Evolutionary conservation across 2,797 vertebrate species (phyloP), one percentile per base, ranked within the genome.

Genomic region (Acanthiza pusilla): DNA sequence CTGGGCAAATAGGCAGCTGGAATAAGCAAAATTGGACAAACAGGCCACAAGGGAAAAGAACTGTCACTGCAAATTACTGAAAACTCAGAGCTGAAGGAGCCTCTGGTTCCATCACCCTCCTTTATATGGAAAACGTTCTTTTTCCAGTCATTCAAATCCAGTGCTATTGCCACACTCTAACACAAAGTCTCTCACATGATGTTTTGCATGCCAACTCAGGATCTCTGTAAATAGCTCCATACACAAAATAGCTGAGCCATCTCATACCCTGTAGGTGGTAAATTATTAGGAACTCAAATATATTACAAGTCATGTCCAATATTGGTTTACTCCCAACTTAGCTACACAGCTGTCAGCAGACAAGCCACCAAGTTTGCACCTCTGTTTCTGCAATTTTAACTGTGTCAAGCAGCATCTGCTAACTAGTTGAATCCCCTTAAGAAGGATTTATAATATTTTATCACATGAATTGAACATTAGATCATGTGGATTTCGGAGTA

Each of bases 381-480:
- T 92, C 80, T 74, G 45, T 32, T 74, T 63, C 75, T 92, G 75
- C 61, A 85, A 61, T 53, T 25, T 0, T 53, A 91, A 93, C 51
- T 89, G 68, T 75, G 60, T 92, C 92, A 88, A 89, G 57, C 57
- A 92, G 84, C 91, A 95, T 83, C 84, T 96, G 93, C 68, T 85
- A 93, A 80, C 42, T 74, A 89, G 81, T n/a, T 77, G 22, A 88
- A 83, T 43, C 30, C 62, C 38, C 34, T 85, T 82, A 84, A 90
- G 77, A 89, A 80, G 63, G 70, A 84, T 82, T 94, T 78, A 79
- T 70, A 84, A 70, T 48, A 79, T 73, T 88, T 70, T 92, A 87
- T 92, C 81, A 72, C 58, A 65, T 16, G 45, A 92, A 91, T 43
- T 47, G 57, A 94, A 83, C 47, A 85, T 71, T 92, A 83, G 84